Conservation (phyloP, 1,140 invertebrate species). For the Caenorhabditis latens region DNA sequence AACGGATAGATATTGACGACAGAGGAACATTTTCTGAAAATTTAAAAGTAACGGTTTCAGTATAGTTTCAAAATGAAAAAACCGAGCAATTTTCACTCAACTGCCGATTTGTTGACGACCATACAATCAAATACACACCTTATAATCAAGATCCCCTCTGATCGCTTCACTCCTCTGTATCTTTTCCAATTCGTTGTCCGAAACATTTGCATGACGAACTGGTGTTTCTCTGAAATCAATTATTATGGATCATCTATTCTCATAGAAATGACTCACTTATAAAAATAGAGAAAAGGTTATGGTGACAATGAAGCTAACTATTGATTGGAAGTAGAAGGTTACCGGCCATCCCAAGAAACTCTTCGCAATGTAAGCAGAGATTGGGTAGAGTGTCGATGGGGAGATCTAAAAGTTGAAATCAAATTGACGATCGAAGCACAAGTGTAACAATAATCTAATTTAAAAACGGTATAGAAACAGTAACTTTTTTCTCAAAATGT, state of each 20-base stretch:
- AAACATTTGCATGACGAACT: slow-evolving; percentile 27
- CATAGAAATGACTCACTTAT: slow-evolving; percentile 7
- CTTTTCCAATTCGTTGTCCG: slow-evolving; percentile 12
- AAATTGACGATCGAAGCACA: too few relatives aligned
- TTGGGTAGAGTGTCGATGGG: slow-evolving; percentile 4
- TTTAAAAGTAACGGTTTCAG: too few relatives aligned
- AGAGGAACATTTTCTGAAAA: slow-evolving; percentile 45
- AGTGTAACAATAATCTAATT: too few relatives aligned
- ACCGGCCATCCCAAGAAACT: slow-evolving; percentile 28
- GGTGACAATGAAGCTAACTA: slow-evolving; percentile 12
- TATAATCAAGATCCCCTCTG: slow-evolving; percentile 45
- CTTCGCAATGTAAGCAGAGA: slow-evolving; percentile 5
- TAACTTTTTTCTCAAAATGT: neutral
- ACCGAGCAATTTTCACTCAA: neutral
- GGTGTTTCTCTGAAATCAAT: slow-evolving; percentile 20
- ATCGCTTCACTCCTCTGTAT: neutral
- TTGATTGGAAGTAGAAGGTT: slow-evolving; percentile 25
- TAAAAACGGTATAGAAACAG: neutral
- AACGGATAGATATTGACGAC: slow-evolving; percentile 17
- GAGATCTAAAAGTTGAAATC: slow-evolving; percentile 3
- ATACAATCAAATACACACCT: neutral
- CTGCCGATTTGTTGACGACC: neutral
- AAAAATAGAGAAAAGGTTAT: slow-evolving; percentile 34
- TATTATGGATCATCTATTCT: neutral
- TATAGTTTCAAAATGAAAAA: too few relatives aligned